phyloP scores from a whole-genome alignment of 1,140 invertebrate species.

The Andrena cerasifolii region DNA sequence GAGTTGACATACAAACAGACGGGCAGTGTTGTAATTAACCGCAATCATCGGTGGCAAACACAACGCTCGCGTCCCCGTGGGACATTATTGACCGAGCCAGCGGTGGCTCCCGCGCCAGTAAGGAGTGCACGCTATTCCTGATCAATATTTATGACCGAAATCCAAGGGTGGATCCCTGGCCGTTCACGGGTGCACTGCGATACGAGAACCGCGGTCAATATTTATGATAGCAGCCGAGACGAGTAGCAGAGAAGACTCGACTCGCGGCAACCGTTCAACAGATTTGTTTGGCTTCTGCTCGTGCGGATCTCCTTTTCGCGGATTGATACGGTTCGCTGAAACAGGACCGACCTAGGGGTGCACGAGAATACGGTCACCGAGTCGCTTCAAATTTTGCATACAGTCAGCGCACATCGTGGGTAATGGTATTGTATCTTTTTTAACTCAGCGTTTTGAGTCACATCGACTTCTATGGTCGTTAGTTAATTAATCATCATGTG shows the following conservation, averaged over 20 bases:
- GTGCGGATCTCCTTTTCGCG: not conserved
- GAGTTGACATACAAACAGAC: conserved; percentile 70
- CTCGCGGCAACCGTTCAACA: not conserved
- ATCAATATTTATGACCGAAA: conserved; percentile 70
- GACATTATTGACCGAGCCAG: conserved; percentile 62
- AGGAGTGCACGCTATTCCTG: conserved; percentile 47
- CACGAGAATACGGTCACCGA: no score
- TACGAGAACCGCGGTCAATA: conserved; percentile 64
- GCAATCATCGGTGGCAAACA: conserved; percentile 72
- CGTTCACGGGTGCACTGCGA: conserved; percentile 39
- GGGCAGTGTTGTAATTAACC: conserved; percentile 71
- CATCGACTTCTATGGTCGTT: no score
- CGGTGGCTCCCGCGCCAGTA: conserved; percentile 33
- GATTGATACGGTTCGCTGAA: conserved; percentile 9
- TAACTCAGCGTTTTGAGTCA: no score
- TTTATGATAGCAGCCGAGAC: conserved; percentile 54
- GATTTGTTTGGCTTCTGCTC: conserved; percentile 29
- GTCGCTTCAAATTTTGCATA: no score
- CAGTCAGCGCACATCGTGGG: no score
- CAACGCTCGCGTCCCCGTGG: conserved; percentile 54
- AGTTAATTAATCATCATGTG: no score
- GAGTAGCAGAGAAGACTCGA: conserved; percentile 1
- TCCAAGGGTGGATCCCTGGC: conserved; percentile 63
- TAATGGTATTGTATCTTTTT: no score
- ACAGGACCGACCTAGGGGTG: not conserved